A percentile compares a stretch with the other conserved stretches of the same genome.
These are phyloP conservation scores for Phaedon cochleariae DNA, from an alignment of 2,888 invertebrate genomes.

Conservation along the genomic window DNA sequence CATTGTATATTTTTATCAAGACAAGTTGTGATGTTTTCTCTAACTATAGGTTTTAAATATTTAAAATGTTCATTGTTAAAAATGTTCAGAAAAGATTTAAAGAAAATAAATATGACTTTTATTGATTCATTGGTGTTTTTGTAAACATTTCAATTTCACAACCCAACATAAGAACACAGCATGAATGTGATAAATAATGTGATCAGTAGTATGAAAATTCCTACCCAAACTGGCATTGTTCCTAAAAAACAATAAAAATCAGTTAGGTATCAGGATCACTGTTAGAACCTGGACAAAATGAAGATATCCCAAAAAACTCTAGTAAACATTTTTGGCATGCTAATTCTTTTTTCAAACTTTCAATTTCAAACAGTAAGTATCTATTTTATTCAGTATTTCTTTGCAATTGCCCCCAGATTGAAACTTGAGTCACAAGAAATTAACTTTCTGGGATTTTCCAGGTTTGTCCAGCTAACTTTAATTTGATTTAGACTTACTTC, in stretches of 20 bases:
- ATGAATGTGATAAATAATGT: constrained; percentile 82
- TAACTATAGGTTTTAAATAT: constrained; percentile 5
- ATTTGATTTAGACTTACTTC: constrained; percentile 69
- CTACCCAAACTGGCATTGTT: constrained; percentile 84
- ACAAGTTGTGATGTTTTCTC: neutral
- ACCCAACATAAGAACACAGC: constrained; percentile 84
- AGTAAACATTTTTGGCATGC: too few species aligned
- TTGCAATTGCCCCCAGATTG: too few species aligned
- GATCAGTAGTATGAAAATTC: constrained; percentile 76
- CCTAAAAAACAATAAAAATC: constrained; percentile 66
- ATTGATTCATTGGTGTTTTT: constrained; percentile 1
- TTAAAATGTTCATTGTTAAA: neutral
- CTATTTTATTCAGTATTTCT: too few species aligned
- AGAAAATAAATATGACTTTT: neutral
- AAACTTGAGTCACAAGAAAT: too few species aligned
- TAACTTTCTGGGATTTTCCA: too few species aligned
- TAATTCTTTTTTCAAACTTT: too few species aligned
- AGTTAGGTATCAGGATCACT: too few species aligned
- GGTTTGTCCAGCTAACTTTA: neutral
- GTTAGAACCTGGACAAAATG: too few species aligned
- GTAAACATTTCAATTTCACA: constrained; percentile 61
- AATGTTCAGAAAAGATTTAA: neutral
- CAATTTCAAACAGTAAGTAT: too few species aligned
- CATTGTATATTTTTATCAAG: neutral
- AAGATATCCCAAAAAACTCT: too few species aligned